These are phyloP conservation scores for Ascidia mentula DNA, from an alignment of 23 tunicate species.

Conservation along the genomic window DNA sequence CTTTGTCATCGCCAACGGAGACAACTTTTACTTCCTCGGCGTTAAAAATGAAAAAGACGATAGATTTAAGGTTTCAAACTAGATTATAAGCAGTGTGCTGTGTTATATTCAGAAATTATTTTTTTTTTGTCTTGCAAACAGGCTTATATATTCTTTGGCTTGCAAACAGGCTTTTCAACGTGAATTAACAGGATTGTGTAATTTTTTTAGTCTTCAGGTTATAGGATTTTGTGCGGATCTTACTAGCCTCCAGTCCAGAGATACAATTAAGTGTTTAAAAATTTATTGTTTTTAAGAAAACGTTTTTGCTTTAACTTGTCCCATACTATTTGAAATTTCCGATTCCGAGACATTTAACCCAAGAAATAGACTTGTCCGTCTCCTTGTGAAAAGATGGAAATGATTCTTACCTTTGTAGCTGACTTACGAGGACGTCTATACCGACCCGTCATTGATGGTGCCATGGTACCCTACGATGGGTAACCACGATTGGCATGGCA, in stretches of 20 bases:
- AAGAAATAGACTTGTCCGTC: no score
- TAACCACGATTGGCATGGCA: conserved; percentile 89
- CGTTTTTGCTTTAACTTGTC: no score
- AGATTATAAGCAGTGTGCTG: no score
- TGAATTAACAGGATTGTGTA: not conserved
- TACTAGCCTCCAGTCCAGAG: not conserved
- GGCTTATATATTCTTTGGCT: no score
- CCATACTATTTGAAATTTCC: no score
- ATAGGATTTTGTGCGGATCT: not conserved
- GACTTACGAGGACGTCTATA: conserved; percentile 80
- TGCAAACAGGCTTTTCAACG: no score
- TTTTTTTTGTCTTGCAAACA: no score
- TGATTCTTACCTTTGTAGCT: no score
- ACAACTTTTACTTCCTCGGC: conserved; percentile 79
- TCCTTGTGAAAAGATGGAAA: no score
- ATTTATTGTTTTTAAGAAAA: not conserved
- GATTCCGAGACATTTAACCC: no score
- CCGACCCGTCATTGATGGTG: conserved; percentile 27
- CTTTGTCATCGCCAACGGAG: conserved; percentile 69
- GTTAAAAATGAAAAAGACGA: conserved; percentile 56
- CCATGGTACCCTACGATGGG: conserved; percentile 90
- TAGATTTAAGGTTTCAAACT: conserved; percentile 76
- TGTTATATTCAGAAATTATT: no score
- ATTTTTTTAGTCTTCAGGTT: not conserved
- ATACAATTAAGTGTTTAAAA: not conserved